Conservation (phyloP, 2,113 vertebrate genomes). For the Hypanus sabinus region DNA sequence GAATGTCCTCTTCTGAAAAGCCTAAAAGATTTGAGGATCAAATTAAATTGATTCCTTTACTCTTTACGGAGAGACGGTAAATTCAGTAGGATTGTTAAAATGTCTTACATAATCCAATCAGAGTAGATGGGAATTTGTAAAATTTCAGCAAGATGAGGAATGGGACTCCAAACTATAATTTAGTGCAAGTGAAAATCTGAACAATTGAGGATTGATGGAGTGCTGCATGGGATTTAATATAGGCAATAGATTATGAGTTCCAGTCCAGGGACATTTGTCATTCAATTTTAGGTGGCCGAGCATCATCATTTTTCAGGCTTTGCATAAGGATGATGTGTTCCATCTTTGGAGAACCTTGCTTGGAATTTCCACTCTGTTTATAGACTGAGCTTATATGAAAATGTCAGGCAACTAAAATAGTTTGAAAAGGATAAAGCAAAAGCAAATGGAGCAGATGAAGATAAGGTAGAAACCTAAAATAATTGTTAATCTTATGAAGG, state of each 20-base stretch:
- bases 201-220: neutral
- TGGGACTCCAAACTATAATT: neutral
- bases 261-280: neutral
- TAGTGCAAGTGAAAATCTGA: neutral
- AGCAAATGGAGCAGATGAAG: neutral
- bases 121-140: neutral
- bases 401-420: neutral
- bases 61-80: neutral
- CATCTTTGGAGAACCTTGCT: neutral
- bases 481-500: neutral
- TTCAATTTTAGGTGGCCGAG: neutral
- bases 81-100: neutral
- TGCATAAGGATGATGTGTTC: neutral
- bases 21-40: constrained; percentile 2
- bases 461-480: neutral
- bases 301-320: neutral
- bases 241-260: neutral
- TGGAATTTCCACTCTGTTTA: neutral
- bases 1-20: neutral
- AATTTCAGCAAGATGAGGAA: neutral
- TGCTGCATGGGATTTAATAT: neutral
- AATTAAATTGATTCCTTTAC: neutral
- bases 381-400: neutral
- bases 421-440: neutral
- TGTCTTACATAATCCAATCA: neutral